Base-by-base conservation (phyloP, 2,797 vertebrate species). In the Alectoris magna region DNA sequence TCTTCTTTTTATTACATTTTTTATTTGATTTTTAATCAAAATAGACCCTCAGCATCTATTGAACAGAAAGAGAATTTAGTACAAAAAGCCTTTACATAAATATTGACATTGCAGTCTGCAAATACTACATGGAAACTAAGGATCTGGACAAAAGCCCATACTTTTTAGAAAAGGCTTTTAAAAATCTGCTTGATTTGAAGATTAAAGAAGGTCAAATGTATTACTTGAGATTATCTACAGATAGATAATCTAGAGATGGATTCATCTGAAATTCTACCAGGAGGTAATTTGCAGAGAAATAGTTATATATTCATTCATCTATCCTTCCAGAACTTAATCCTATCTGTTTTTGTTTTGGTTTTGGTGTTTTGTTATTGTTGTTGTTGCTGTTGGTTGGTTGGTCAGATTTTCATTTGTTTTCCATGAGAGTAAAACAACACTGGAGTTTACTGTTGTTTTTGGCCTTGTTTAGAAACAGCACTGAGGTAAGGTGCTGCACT, bases 271-370 rank as follows among this genome's bases (percentile, higher is more conserved):
- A 49, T 84, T 79, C 51, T 78, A 27, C 21, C 43, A 67, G 62
- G 15, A 74, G 13, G 3, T 21, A 87, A 43, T 67, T 60, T 77
- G 13, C 22, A 80, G 51, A 83, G 41, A 62, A 93, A 11, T 22
- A 66, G 13, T 5, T 80, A 15, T 6, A 63, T 77, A 88, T 55
- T 59, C 18, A 70, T 34, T 59, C 15, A 70, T 34, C 16, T 62
- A 3, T 13, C 24, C 10, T 14, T 59, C 19, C 26, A 44, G 16
- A 76, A 62, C 2, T 1, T 34, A 82, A 82, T 24, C 0, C 34
- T 43, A 76, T 69, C 29, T 36, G 34, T 1, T 88, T 48, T 6
- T 31, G 66, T 75, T 23, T 2, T 3, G 6, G 49, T 51, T 48
- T 48, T 60, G 34, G 34, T 34, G 2, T 18, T 31, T 31, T 31